Conservation (phyloP, 1,140 invertebrate species). For the Chironomus striatipennis region DNA sequence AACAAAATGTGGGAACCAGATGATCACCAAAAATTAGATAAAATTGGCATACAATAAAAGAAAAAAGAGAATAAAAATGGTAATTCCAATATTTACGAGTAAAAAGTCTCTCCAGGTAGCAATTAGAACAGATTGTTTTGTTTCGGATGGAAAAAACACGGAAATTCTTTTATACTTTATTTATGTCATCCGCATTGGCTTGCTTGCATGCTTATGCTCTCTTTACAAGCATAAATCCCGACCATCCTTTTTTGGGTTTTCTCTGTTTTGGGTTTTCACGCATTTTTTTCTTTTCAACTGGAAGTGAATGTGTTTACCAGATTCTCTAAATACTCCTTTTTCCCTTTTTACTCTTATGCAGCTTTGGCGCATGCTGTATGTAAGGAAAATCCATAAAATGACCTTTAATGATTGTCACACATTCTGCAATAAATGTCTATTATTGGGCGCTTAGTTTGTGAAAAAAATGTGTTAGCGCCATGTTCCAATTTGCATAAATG, state of each 20-base stretch:
- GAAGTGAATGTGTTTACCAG: background rate
- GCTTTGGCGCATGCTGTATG: background rate
- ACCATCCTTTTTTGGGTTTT: background rate
- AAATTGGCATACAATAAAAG: background rate
- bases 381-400: background rate
- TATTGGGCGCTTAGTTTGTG: constrained; percentile 1
- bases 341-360: background rate
- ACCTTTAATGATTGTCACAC: background rate
- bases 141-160: background rate
- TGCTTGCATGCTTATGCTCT: background rate
- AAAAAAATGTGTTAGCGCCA: background rate
- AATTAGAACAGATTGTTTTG: background rate
- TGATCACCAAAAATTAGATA: constrained; percentile 10
- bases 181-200: background rate
- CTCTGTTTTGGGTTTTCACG: background rate
- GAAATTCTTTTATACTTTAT: constrained; percentile 10
- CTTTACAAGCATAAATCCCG: background rate
- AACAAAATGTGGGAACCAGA: constrained; percentile 15
- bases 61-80: background rate
- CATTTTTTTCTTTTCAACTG: background rate
- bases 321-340: background rate
- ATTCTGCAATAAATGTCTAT: background rate
- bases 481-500: background rate
- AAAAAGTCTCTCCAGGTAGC: background rate
- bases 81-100: background rate